Evolutionary conservation across 2,888 invertebrate genomes (phyloP).

Genomic region (Prosopocoilus inquinatus): DNA sequence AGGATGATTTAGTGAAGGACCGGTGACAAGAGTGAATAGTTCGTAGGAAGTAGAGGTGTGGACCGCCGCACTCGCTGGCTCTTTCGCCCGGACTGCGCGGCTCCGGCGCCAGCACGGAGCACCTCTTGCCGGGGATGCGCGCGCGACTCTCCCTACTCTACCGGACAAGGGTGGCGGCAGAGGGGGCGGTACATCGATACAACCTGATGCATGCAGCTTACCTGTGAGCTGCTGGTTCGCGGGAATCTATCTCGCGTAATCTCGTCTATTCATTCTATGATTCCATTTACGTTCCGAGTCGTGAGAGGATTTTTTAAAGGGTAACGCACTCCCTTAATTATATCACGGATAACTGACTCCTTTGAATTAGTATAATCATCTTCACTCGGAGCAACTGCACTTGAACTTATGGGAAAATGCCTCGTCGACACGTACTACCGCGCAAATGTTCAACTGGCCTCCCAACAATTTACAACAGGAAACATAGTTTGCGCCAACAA

Average conservation of each 20-base stretch:
- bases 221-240: constrained; percentile 25
- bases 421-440: too few relatives aligned
- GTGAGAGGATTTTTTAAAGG: constrained; percentile 25
- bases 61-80: constrained; percentile 62
- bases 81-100: constrained; percentile 56
- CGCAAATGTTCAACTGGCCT: too few relatives aligned
- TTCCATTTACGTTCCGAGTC: constrained; percentile 26
- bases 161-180: constrained; percentile 19
- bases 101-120: constrained; percentile 47
- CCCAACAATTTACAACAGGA: too few relatives aligned
- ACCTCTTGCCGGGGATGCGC: constrained; percentile 31
- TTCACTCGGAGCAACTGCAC: neutral
- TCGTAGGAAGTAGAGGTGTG: constrained; percentile 48
- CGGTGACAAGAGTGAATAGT: constrained; percentile 45
- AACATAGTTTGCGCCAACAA: too few relatives aligned
- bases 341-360: constrained; percentile 26
- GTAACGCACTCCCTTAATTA: constrained; percentile 26
- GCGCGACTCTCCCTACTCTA: constrained; percentile 20
- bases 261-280: constrained; percentile 30
- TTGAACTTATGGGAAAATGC: too few relatives aligned
- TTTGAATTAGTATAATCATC: constrained; percentile 12
- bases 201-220: constrained; percentile 48
- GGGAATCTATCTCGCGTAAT: constrained; percentile 30
- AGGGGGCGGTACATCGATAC: constrained; percentile 40
- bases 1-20: constrained; percentile 35